Evolutionary conservation across 2,888 invertebrate species (phyloP), one percentile per base, ranked within the genome.

Genomic region (Macaria notata): DNA sequence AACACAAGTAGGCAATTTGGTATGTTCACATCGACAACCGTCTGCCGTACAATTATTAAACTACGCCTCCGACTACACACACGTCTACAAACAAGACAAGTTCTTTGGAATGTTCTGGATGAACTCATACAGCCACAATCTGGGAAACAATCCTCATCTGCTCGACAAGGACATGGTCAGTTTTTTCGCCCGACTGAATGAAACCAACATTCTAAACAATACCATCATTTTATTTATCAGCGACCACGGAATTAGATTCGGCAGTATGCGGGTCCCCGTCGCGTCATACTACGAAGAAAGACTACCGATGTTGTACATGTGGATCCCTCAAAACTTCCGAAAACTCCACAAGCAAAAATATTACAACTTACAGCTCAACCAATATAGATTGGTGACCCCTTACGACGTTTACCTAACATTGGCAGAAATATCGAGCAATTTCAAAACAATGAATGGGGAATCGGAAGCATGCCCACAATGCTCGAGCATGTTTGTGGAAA

Each of bases 231-330:
- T 96, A 39, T 94, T 96, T 59, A 81, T 96, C 49, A 96, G 96
- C 72, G 96, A 96, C 75, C 96, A 96, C 72, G 96, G 96, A 0
- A 93, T 95, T 72, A 90, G 96, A 43, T 95, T 93, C 76, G 96
- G 96, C 0, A 89, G 92, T 30, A 93, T 94, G 60, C 87, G 95
- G 31, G 83, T 93, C 63, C 94, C 94, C 0, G 89, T 93, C 62
- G 93, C 95, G n/a, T 96, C 96, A 0, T 96, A 95, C 92, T 93
- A 95, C 68, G 96, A 96, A 72, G 95, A 96, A 73, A 92, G 96
- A 31, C 75, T 96, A 44, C 96, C 96, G 0, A 95, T 95, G 75
- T 90, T 96, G 30, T 95, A 94, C 70, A 74, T 96, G 39, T 94
- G 94, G 89, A 74, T 95, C 19, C 96, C 96, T 0, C 80, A 87